Conservation (phyloP, 2,797 vertebrate species). For the Lutjanus campechanus region DNA sequence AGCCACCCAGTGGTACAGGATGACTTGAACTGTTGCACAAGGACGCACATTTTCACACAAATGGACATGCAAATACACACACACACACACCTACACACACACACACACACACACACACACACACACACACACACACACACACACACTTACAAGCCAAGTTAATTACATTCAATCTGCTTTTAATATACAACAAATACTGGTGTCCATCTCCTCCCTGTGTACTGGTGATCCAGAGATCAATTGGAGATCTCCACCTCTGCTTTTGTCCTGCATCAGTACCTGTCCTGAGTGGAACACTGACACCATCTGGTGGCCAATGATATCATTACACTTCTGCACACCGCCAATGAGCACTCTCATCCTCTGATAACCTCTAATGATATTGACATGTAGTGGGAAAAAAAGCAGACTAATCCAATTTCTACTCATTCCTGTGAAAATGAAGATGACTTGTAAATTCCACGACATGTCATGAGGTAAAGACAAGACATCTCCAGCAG, state of each 20-base stretch:
- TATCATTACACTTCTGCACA: slow-evolving; percentile 43
- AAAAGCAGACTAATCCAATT: background rate
- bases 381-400: background rate
- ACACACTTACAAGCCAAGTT: background rate
- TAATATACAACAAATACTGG: slow-evolving; percentile 26
- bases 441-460: slow-evolving; percentile 8
- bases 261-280: background rate
- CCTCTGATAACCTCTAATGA: slow-evolving; percentile 5
- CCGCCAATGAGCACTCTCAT: background rate
- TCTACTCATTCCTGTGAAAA: slow-evolving; percentile 10
- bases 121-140: slow-evolving; percentile 2
- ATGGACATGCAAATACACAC: slow-evolving; percentile 30
- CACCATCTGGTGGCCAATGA: slow-evolving; percentile 72
- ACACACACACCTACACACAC: slow-evolving; percentile 6
- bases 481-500: slow-evolving; percentile 23
- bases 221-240: slow-evolving; percentile 10
- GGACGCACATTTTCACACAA: slow-evolving; percentile 21
- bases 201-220: background rate
- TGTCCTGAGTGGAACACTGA: slow-evolving; percentile 60
- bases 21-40: slow-evolving; percentile 54
- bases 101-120: slow-evolving; percentile 18
- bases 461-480: slow-evolving; percentile 3
- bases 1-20: slow-evolving; percentile 61
- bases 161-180: slow-evolving; percentile 15
- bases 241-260: slow-evolving; percentile 24